These are phyloP conservation scores for Pygoscelis antarcticus DNA, from an alignment of 2,113 vertebrate genomes.

Conservation along the genomic window DNA sequence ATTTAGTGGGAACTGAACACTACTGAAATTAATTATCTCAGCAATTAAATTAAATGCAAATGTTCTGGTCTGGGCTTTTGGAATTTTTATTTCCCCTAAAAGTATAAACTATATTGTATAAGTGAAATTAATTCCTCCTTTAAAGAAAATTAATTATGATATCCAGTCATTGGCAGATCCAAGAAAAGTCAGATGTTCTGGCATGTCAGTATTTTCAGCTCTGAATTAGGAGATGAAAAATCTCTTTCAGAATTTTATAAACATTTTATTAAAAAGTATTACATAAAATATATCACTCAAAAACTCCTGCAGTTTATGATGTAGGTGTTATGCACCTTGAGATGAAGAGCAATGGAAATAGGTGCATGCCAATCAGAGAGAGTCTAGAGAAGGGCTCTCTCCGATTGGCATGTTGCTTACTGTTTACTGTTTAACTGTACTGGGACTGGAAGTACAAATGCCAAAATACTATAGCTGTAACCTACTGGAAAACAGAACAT, in stretches of 20 bases:
- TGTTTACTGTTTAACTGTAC: not conserved
- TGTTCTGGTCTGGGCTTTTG: not conserved
- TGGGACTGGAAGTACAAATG: not conserved
- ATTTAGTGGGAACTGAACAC: not conserved
- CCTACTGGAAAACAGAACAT: not conserved
- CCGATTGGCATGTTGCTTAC: not conserved
- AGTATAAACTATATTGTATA: not conserved
- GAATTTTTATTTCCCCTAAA: not conserved
- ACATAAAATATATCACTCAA: not conserved
- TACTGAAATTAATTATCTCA: not conserved
- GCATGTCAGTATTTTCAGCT: not conserved
- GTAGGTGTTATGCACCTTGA: not conserved
- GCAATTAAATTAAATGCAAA: not conserved
- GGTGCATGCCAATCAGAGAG: too few relatives aligned
- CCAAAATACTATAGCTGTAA: not conserved
- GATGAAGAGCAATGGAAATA: not conserved
- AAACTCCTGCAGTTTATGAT: not conserved
- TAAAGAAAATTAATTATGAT: not conserved
- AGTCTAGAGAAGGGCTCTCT: not conserved
- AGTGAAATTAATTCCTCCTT: not conserved
- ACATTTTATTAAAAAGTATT: not conserved
- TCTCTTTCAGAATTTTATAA: not conserved
- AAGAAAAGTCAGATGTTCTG: not conserved
- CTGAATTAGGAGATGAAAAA: not conserved
- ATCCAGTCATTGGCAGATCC: not conserved